These are phyloP conservation scores for Camponotus pennsylvanicus DNA, from an alignment of 1,140 invertebrate genomes.

Conservation along the genomic window DNA sequence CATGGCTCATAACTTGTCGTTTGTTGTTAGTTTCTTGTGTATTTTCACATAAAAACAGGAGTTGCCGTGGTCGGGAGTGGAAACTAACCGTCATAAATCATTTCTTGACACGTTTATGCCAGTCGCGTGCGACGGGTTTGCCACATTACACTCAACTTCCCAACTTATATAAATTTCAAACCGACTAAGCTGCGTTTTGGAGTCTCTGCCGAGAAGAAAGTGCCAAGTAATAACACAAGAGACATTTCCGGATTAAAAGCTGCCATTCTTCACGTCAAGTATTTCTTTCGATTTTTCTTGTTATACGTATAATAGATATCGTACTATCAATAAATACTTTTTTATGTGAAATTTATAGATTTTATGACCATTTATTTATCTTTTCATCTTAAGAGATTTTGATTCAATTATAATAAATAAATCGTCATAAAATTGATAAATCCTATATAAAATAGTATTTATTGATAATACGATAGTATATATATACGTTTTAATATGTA, in stretches of 20 bases:
- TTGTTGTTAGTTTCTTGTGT: slow-evolving; percentile 16
- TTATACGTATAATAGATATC: slow-evolving; percentile 11
- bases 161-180: slow-evolving; percentile 80
- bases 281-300: slow-evolving; percentile 10
- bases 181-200: slow-evolving; percentile 51
- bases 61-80: slow-evolving; percentile 24
- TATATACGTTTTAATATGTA: not conserved
- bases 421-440: too few relatives aligned
- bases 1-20: slow-evolving; percentile 30
- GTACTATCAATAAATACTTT: not conserved
- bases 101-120: slow-evolving; percentile 78
- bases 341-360: too few relatives aligned
- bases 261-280: not conserved
- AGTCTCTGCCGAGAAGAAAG: slow-evolving; percentile 45
- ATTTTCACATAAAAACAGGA: slow-evolving; percentile 6
- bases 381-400: too few relatives aligned
- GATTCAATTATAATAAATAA: too few relatives aligned
- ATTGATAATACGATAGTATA: too few relatives aligned
- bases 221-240: slow-evolving; percentile 53
- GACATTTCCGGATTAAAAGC: slow-evolving; percentile 63
- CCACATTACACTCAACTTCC: slow-evolving; percentile 80
- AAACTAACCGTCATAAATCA: slow-evolving; percentile 78
- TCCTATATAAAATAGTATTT: too few relatives aligned
- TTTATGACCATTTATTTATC: too few relatives aligned
- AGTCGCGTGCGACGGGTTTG: slow-evolving; percentile 78